phyloP scores from a whole-genome alignment of 2,797 vertebrate species.

The Rhinella marina region DNA sequence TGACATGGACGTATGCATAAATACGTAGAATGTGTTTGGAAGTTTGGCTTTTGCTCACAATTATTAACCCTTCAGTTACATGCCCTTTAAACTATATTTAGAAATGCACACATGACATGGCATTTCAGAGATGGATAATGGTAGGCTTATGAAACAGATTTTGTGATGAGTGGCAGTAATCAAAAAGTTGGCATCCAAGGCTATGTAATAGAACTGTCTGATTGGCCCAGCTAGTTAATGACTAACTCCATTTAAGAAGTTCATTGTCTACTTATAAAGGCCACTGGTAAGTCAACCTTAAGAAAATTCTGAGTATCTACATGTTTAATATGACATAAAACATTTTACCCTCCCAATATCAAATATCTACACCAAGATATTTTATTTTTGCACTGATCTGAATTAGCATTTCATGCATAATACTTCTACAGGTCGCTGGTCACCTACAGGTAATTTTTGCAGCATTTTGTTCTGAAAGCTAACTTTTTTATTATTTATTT shows the following conservation, averaged over 20 bases:
- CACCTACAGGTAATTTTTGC: too few relatives aligned
- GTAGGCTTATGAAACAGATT: not conserved
- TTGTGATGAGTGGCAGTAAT: not conserved
- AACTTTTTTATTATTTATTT: too few relatives aligned
- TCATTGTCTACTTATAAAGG: not conserved
- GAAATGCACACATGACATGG: not conserved
- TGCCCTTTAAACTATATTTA: not conserved
- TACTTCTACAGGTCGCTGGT: too few relatives aligned
- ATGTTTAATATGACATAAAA: too few relatives aligned
- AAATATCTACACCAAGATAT: too few relatives aligned
- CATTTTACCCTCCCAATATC: not conserved
- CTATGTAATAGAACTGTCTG: not conserved
- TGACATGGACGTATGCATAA: conserved; percentile 3
- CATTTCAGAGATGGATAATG: not conserved
- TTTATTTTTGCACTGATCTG: too few relatives aligned
- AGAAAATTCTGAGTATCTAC: too few relatives aligned
- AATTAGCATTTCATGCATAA: too few relatives aligned
- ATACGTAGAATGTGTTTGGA: not conserved
- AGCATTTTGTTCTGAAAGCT: too few relatives aligned
- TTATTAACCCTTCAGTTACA: not conserved
- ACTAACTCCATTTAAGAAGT: not conserved
- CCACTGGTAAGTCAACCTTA: not conserved
- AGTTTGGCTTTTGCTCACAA: not conserved
- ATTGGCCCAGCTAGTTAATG: not conserved
- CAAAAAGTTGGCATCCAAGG: not conserved